phyloP scores from a whole-genome alignment of 2,797 vertebrate genomes.

The Todus mexicanus region DNA sequence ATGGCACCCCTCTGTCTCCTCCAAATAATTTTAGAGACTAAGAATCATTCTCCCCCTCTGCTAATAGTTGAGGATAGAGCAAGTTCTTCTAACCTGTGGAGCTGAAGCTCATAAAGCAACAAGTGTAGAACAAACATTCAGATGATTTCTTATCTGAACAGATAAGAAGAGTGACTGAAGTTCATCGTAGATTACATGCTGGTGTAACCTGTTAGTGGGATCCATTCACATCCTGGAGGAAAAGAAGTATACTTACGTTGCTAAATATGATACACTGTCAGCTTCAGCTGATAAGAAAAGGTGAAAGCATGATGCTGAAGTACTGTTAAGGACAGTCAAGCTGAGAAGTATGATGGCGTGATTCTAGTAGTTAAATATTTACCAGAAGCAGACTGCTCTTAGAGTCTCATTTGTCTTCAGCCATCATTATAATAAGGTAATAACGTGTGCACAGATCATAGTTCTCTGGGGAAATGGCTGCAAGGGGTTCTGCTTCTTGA shows the following conservation, averaged over 20 bases:
- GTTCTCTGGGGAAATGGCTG: not conserved
- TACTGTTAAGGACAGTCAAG: not conserved
- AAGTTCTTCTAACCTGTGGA: not conserved
- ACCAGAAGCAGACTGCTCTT: not conserved
- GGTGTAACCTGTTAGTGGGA: not conserved
- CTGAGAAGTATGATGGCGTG: not conserved
- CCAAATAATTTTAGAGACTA: not conserved
- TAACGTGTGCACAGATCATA: not conserved
- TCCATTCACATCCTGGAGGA: not conserved
- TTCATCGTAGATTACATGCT: not conserved
- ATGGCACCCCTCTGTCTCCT: not conserved
- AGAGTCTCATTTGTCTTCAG: not conserved
- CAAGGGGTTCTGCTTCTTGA: not conserved
- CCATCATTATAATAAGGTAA: not conserved
- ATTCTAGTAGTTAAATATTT: constrained; percentile 21
- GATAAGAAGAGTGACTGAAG: not conserved
- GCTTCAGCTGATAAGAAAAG: not conserved
- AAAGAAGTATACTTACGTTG: not conserved
- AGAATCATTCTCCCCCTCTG: not conserved
- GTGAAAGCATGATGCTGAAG: not conserved
- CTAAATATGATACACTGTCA: not conserved
- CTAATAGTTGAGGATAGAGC: not conserved
- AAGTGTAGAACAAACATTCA: not conserved
- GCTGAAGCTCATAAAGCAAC: not conserved
- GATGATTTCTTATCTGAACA: not conserved